phyloP scores from a whole-genome alignment of 2,888 invertebrate genomes.

The Campopleginae sp. region DNA sequence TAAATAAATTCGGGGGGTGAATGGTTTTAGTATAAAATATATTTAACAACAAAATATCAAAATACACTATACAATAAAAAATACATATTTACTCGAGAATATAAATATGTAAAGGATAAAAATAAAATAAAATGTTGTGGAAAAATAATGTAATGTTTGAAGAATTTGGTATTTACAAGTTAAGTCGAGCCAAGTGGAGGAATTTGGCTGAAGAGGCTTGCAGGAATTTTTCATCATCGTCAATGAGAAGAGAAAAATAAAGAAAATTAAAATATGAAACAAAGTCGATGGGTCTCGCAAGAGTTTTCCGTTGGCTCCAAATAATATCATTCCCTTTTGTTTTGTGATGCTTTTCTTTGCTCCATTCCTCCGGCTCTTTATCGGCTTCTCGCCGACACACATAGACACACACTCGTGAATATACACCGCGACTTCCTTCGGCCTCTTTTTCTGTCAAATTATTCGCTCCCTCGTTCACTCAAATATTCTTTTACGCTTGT shows the following conservation, averaged over 20 bases:
- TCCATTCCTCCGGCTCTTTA: constrained; percentile 9
- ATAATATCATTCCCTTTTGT: constrained; percentile 32
- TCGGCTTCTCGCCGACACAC: background rate
- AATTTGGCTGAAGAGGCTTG: constrained; percentile 15
- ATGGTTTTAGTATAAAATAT: constrained; percentile 42
- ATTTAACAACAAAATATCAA: constrained; percentile 61
- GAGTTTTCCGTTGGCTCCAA: constrained; percentile 9
- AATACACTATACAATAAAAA: constrained; percentile 55
- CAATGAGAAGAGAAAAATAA: constrained; percentile 21
- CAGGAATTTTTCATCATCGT: constrained; percentile 21
- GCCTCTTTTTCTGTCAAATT: constrained; percentile 12
- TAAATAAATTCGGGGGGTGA: background rate
- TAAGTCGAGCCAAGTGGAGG: background rate
- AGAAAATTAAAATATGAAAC: background rate
- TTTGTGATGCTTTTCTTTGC: background rate
- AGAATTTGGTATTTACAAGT: constrained; percentile 11
- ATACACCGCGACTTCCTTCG: background rate
- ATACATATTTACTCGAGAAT: background rate
- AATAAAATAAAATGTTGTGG: constrained; percentile 41
- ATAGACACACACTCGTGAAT: constrained; percentile 16
- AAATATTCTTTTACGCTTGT: constrained; percentile 18
- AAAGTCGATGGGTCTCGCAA: constrained; percentile 22
- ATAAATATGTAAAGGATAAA: background rate
- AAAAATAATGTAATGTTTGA: background rate
- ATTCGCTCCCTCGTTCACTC: constrained; percentile 12